A percentile compares a stretch with the other conserved stretches of the same genome.
phyloP scores from a whole-genome alignment of 2,113 vertebrate genomes.

The Anhinga anhinga region DNA sequence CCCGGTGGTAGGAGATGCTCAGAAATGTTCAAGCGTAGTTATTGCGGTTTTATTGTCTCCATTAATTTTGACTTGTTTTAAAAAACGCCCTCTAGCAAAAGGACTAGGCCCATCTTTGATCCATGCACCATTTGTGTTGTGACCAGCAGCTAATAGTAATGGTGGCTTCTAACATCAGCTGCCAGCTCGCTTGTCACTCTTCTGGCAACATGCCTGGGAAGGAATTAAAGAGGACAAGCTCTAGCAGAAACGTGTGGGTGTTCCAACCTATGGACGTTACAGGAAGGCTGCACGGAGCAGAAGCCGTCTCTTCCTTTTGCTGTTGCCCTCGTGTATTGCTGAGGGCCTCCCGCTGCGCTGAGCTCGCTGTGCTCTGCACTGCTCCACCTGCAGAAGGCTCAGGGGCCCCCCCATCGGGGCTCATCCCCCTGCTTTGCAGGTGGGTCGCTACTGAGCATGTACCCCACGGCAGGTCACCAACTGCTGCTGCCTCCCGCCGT shows the following conservation, averaged over 20 bases:
- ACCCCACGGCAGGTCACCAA: not conserved
- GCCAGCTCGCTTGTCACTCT: not conserved
- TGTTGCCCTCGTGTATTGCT: not conserved
- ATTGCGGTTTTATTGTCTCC: not conserved
- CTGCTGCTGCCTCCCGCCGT: not conserved
- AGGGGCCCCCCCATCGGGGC: not conserved
- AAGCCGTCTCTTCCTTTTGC: not conserved
- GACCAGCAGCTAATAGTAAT: not conserved
- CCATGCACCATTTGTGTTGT: not conserved
- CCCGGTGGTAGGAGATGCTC: constrained; percentile 11
- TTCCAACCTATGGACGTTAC: not conserved
- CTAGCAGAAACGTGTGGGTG: not conserved
- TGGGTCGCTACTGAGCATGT: not conserved
- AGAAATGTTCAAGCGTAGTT: not conserved
- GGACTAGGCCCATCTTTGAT: not conserved
- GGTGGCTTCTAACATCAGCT: not conserved
- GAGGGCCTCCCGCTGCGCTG: not conserved
- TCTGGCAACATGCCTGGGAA: not conserved
- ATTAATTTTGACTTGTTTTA: not conserved
- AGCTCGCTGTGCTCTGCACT: not conserved
- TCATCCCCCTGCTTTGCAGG: not conserved
- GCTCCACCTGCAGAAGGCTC: not conserved
- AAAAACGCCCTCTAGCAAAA: not conserved
- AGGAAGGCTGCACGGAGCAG: not conserved
- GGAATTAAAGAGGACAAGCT: not conserved